A percentile compares a stretch with the other conserved stretches of the same genome.
Evolutionary conservation across 64 coral and sea anemone species (phyloP).

Genomic region (Pachyseris speciosa): DNA sequence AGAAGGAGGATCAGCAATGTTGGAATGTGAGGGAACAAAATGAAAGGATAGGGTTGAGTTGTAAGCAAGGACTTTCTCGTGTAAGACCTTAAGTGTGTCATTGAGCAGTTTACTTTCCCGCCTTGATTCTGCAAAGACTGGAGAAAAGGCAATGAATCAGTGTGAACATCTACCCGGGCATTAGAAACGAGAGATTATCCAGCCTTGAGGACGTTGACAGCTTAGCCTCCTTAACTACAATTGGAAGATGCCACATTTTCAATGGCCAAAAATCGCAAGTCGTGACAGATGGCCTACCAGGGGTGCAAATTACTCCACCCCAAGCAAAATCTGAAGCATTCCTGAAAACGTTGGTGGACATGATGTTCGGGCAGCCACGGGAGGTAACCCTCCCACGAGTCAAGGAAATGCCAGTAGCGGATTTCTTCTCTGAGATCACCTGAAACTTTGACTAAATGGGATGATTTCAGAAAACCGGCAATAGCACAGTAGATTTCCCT

Average conservation of each 20-base stretch:
- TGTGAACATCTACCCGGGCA: conserved; percentile 47
- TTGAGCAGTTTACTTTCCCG: conserved; percentile 47
- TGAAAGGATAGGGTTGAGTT: conserved; percentile 39
- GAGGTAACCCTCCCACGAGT: conserved; percentile 30
- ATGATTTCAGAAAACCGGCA: neutral
- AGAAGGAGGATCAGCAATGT: conserved; percentile 28
- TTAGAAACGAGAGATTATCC: conserved; percentile 17
- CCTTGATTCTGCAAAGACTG: conserved; percentile 70
- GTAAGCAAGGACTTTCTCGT: neutral
- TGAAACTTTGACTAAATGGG: neutral
- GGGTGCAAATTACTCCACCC: conserved; percentile 23
- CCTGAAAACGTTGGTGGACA: conserved; percentile 2
- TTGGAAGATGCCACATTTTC: neutral
- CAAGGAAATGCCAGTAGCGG: conserved; percentile 20
- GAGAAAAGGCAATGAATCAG: conserved; percentile 31
- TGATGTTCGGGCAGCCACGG: conserved; percentile 64
- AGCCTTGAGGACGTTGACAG: conserved; percentile 1
- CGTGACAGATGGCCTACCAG: neutral
- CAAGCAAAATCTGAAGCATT: conserved; percentile 69
- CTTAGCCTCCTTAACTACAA: conserved; percentile 55
- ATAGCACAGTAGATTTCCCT: conserved; percentile 27
- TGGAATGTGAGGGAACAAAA: conserved; percentile 53
- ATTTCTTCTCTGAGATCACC: conserved; percentile 28
- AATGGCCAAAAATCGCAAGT: conserved; percentile 43
- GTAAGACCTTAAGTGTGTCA: conserved; percentile 22